Evolutionary conservation across 1,140 invertebrate genomes (phyloP).

Genomic region (Brachystomella parvula): DNA sequence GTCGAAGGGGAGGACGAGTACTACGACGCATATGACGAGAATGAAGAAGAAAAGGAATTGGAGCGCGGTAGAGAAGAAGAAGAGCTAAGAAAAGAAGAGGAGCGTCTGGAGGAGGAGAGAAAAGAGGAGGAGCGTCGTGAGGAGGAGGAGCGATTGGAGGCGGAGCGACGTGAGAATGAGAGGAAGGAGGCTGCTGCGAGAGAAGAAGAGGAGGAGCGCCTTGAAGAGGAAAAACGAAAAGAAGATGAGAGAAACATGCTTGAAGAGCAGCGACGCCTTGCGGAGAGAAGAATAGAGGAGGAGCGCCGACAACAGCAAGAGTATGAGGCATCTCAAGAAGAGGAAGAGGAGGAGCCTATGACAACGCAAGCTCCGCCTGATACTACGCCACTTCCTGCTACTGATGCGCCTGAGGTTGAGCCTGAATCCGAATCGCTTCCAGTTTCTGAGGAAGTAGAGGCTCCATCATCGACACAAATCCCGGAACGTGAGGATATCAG

Average conservation of each 20-base stretch:
- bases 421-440: no score
- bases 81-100: neutral
- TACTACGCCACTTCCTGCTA: neutral
- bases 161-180: conserved; percentile 15
- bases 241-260: neutral
- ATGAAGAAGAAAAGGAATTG: conserved; percentile 7
- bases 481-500: neutral
- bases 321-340: conserved; percentile 9
- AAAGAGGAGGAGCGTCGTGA: conserved; percentile 8
- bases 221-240: neutral
- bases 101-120: conserved; percentile 1
- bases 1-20: conserved; percentile 6
- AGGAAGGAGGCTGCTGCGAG: conserved; percentile 9
- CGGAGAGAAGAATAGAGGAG: conserved; percentile 3
- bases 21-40: conserved; percentile 5
- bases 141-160: conserved; percentile 14
- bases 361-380: neutral
- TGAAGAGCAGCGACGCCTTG: neutral
- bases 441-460: no score
- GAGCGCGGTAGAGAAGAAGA: neutral
- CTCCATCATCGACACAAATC: neutral
- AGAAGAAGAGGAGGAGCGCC: conserved; percentile 6
- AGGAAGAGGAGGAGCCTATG: conserved; percentile 11
- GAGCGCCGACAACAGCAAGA: conserved; percentile 5
- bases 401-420: neutral